Percentiles rank a stretch among this genome's conserved stretches.
phyloP scores from a whole-genome alignment of 2,113 vertebrate genomes.

The Syrrhaptes paradoxus region DNA sequence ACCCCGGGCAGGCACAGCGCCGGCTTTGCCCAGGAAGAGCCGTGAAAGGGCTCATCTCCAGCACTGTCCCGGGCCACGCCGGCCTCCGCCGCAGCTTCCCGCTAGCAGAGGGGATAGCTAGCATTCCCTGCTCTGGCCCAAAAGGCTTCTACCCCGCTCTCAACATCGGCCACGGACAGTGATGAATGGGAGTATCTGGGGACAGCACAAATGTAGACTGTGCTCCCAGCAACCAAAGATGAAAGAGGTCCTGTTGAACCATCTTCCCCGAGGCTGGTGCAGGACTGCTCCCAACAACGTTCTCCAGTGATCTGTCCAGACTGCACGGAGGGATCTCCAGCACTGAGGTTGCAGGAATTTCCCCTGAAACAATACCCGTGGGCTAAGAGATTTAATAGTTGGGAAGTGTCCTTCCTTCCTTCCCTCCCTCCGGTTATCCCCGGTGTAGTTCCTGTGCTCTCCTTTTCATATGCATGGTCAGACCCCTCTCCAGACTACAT shows the following conservation, averaged over 20 bases:
- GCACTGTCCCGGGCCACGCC: rapidly evolving
- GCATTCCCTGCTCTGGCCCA: neutral
- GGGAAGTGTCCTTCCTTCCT: neutral
- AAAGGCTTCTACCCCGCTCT: neutral
- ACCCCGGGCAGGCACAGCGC: neutral
- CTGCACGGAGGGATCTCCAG: neutral
- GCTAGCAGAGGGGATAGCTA: neutral
- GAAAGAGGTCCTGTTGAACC: slow-evolving; percentile 3
- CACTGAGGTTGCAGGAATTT: neutral
- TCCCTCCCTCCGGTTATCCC: neutral
- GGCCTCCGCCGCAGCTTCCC: rapidly evolving
- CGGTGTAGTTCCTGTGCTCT: neutral
- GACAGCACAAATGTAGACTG: neutral
- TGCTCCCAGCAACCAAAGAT: neutral
- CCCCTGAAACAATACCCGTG: neutral
- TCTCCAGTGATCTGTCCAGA: neutral
- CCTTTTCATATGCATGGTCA: rapidly evolving
- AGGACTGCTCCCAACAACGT: neutral
- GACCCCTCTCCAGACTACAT: neutral
- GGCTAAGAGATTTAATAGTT: neutral
- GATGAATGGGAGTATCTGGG: neutral
- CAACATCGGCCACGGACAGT: neutral
- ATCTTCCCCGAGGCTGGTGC: neutral
- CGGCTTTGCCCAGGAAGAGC: neutral
- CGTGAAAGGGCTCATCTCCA: neutral